Evolutionary conservation across 2,888 invertebrate genomes (phyloP).

Genomic region (Drosophila sordidula): DNA sequence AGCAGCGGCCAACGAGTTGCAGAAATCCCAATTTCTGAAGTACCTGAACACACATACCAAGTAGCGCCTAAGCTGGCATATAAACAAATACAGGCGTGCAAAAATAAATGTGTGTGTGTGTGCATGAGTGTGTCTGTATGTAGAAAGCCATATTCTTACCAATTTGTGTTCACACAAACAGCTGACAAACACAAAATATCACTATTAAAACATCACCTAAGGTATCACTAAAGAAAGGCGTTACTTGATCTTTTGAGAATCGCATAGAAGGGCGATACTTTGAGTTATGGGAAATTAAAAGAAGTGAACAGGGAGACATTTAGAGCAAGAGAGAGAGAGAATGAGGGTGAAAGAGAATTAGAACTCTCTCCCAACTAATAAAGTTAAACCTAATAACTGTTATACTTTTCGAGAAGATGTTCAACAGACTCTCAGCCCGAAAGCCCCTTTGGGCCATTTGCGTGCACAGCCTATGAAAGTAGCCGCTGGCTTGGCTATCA

Average conservation of each 20-base stretch:
- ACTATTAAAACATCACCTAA: neutral
- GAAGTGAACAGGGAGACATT: neutral
- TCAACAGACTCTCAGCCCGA: neutral
- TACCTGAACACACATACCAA: neutral
- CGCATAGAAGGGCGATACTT: neutral
- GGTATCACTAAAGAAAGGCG: neutral
- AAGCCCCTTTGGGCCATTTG: neutral
- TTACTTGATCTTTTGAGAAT: slow-evolving; percentile 1
- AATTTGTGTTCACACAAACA: neutral
- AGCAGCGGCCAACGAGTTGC: slow-evolving; percentile 18
- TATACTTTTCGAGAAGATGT: neutral
- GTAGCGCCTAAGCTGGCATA: neutral
- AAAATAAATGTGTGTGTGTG: neutral
- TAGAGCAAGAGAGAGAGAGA: too few species aligned
- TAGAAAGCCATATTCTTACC: neutral
- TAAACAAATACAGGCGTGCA: neutral
- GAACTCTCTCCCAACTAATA: too few species aligned
- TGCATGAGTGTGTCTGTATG: neutral
- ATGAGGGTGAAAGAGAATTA: too few species aligned
- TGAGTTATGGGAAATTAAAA: neutral
- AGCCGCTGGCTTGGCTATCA: neutral
- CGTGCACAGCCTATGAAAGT: neutral
- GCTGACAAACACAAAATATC: neutral
- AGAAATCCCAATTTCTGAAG: slow-evolving; percentile 18
- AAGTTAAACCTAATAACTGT: too few species aligned